Conservation (phyloP, 2,113 vertebrate species). For the Sylvietta virens region DNA sequence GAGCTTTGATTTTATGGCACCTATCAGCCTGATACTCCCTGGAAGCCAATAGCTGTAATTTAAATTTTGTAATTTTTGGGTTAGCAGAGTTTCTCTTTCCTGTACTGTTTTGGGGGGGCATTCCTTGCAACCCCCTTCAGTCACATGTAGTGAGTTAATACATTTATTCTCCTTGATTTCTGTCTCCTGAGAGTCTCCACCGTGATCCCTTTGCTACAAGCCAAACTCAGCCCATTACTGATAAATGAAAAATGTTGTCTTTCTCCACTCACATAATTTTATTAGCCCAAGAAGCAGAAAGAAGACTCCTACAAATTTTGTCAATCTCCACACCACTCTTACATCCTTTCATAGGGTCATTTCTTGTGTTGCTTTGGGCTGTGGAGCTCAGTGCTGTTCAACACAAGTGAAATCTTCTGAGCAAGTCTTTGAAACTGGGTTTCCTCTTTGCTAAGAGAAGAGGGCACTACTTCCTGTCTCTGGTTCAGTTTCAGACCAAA, state of each 20-base stretch:
- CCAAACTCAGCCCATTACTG: neutral
- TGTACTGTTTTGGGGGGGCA: neutral
- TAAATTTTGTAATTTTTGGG: constrained; percentile 48
- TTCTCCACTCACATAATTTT: neutral
- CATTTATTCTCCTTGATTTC: neutral
- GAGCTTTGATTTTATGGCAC: constrained; percentile 53
- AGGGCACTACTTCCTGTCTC: neutral
- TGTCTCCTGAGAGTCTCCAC: neutral
- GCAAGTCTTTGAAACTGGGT: neutral
- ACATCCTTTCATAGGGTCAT: neutral
- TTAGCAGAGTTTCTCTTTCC: constrained; percentile 57
- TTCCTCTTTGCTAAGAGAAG: neutral
- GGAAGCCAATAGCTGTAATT: constrained; percentile 64
- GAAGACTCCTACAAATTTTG: neutral
- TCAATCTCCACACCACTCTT: neutral
- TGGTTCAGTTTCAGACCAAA: neutral
- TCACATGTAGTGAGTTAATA: neutral
- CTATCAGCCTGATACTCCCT: constrained; percentile 31
- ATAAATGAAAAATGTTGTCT: neutral
- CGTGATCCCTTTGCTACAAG: neutral
- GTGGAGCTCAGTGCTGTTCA: neutral
- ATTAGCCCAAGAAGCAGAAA: neutral
- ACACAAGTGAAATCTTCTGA: neutral
- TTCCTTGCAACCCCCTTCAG: neutral
- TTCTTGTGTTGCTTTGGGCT: too few species aligned